Evolutionary conservation across 2,888 invertebrate species (phyloP).

Genomic region (Allolobophora icterica): DNA sequence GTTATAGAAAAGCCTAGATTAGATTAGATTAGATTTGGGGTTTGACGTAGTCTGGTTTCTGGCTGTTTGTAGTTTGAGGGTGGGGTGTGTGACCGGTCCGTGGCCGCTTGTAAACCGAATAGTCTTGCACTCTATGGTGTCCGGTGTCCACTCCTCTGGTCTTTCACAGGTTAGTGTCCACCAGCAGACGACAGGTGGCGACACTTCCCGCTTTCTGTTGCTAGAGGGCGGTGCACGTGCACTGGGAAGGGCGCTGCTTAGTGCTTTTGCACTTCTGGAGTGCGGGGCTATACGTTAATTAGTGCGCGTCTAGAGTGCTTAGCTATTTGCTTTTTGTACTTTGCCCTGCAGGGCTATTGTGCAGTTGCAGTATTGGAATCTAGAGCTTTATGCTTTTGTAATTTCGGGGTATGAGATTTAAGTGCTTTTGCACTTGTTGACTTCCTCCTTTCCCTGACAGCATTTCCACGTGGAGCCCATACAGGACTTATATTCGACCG

Average conservation of each 20-base stretch:
- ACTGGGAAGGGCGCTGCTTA: too few relatives aligned
- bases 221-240: background rate
- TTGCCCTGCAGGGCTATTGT: background rate
- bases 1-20: too few relatives aligned
- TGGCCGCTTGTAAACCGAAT: slow-evolving; percentile 72
- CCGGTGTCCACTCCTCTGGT: slow-evolving; percentile 73
- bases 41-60: background rate
- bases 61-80: slow-evolving; percentile 69
- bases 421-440: too few relatives aligned
- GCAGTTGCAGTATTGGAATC: too few relatives aligned
- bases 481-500: too few relatives aligned
- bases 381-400: too few relatives aligned
- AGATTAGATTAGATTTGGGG: background rate
- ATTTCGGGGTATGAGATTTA: too few relatives aligned
- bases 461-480: too few relatives aligned
- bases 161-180: slow-evolving; percentile 71
- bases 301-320: too few relatives aligned
- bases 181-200: background rate
- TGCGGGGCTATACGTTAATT: too few relatives aligned
- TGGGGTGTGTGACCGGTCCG: slow-evolving; percentile 79
- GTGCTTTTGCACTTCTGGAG: background rate
- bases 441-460: too few relatives aligned
- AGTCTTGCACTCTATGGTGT: slow-evolving; percentile 77
- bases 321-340: too few relatives aligned
- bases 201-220: background rate